phyloP scores from a whole-genome alignment of 2,888 invertebrate genomes.

The Eudemis profundana region DNA sequence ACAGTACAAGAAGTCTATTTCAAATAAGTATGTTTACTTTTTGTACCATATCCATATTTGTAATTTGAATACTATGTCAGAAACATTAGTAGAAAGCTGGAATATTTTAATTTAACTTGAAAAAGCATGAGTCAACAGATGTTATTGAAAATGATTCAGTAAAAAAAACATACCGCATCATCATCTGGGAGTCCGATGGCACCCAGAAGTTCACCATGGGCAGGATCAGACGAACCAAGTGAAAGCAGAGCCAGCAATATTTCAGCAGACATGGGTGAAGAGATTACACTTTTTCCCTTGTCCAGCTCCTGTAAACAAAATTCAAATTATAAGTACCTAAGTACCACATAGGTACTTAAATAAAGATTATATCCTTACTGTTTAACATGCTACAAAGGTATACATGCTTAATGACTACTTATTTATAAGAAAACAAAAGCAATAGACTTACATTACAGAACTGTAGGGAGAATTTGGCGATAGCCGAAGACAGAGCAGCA shows the following conservation, averaged over 20 bases:
- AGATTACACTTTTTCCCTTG: conserved; percentile 73
- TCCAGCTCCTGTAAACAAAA: conserved; percentile 67
- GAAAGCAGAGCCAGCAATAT: conserved; percentile 74
- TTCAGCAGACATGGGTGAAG: conserved; percentile 82
- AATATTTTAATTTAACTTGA: too few relatives aligned
- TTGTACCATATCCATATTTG: too few relatives aligned
- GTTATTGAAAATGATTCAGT: conserved; percentile 15
- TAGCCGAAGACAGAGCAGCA: conserved; percentile 67
- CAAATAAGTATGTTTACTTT: too few relatives aligned
- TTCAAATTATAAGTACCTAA: conserved; percentile 1
- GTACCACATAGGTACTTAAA: too few relatives aligned
- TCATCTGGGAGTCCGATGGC: conserved; percentile 68
- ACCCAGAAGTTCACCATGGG: conserved; percentile 68
- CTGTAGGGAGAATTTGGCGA: conserved; percentile 75
- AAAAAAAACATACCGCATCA: conserved; percentile 63
- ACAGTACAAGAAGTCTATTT: too few relatives aligned
- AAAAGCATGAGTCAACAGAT: neutral
- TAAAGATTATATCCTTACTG: too few relatives aligned
- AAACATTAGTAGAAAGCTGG: too few relatives aligned
- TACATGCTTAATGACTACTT: neutral
- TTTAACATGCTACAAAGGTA: too few relatives aligned
- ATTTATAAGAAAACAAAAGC: neutral
- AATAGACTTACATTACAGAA: conserved; percentile 80
- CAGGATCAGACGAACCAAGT: conserved; percentile 69
- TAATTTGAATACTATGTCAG: too few relatives aligned